Evolutionary conservation across 1,140 invertebrate genomes (phyloP).

Genomic region (Grapholita molesta): DNA sequence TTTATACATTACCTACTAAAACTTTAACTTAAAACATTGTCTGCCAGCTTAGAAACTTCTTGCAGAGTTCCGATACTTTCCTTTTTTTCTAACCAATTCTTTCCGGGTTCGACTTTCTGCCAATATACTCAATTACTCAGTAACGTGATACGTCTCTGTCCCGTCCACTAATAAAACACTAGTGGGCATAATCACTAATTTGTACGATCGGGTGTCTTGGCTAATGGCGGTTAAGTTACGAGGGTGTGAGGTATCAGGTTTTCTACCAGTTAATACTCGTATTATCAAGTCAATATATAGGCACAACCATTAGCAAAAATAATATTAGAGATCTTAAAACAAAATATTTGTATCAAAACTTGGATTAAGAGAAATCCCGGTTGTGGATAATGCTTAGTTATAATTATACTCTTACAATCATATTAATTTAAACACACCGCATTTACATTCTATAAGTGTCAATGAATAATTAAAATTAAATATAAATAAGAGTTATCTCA

Average conservation of each 20-base stretch:
- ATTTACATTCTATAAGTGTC: too few species aligned
- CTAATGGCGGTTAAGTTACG: not conserved
- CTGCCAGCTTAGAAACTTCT: not conserved
- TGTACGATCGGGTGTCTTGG: not conserved
- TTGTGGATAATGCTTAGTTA: too few species aligned
- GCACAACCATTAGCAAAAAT: too few species aligned
- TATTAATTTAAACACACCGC: too few species aligned
- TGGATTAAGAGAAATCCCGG: too few species aligned
- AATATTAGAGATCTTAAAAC: too few species aligned
- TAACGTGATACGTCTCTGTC: not conserved
- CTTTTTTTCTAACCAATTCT: not conserved
- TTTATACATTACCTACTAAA: not conserved
- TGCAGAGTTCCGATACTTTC: not conserved
- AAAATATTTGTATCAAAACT: too few species aligned
- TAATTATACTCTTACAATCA: too few species aligned
- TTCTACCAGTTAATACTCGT: not conserved
- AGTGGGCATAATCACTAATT: constrained; percentile 10
- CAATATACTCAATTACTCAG: not conserved
- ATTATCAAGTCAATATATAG: not conserved
- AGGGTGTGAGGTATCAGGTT: not conserved
- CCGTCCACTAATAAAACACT: not conserved
- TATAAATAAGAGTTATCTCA: too few species aligned
- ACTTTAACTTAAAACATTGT: not conserved
- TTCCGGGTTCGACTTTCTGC: not conserved
- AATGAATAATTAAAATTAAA: too few species aligned